These are phyloP conservation scores for Myotis pilosus DNA, from an alignment of 2,797 vertebrate genomes.

Conservation along the genomic window DNA sequence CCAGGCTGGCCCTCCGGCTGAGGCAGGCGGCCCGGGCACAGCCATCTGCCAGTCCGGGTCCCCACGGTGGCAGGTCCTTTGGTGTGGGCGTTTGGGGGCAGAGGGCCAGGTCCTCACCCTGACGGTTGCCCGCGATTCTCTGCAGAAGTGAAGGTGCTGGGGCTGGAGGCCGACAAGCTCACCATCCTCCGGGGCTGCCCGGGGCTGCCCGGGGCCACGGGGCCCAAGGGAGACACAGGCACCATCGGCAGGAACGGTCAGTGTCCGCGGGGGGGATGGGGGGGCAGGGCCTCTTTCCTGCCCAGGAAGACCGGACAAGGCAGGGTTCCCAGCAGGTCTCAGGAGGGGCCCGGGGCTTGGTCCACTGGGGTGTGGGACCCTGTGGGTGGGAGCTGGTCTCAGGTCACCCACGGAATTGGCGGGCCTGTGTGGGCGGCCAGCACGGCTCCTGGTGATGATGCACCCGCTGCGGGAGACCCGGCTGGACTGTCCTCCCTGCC, in stretches of 20 bases:
- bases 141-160: constrained; percentile 44
- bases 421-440: background rate
- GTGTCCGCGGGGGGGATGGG: too few species aligned
- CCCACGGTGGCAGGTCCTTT: rapidly evolving
- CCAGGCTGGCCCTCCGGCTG: background rate
- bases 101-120: too few species aligned
- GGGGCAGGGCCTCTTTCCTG: rapidly evolving
- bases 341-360: too few species aligned
- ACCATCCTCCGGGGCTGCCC: constrained; percentile 8
- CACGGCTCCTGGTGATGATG: too few species aligned
- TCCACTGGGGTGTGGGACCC: too few species aligned
- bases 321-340: too few species aligned
- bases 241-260: background rate
- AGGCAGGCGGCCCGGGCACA: too few species aligned
- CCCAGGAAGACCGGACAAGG: rapidly evolving
- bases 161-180: too few species aligned
- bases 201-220: background rate
- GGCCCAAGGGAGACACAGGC: constrained; percentile 47
- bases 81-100: rapidly evolving
- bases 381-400: too few species aligned
- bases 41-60: background rate
- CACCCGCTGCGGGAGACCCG: too few species aligned
- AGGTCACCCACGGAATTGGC: too few species aligned
- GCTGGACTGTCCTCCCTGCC: too few species aligned
- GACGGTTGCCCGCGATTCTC: background rate